Conservation (phyloP, 2,797 vertebrate species). For the Otolemur crassicaudatus region DNA sequence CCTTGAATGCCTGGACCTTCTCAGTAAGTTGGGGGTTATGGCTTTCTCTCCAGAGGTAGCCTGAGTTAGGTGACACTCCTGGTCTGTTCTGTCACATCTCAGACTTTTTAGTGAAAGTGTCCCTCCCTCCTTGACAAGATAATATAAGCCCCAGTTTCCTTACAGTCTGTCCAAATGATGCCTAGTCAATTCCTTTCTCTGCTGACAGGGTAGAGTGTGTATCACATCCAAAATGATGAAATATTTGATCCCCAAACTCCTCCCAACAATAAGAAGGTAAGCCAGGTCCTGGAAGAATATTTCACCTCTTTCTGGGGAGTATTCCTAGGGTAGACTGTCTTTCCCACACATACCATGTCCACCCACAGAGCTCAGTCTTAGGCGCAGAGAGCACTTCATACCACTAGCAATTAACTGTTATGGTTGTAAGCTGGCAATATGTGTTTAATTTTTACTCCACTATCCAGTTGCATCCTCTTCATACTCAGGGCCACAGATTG, state of each 20-base stretch:
- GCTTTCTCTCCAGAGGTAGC: not conserved
- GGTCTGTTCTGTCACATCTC: not conserved
- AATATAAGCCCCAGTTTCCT: constrained; percentile 18
- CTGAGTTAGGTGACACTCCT: not conserved
- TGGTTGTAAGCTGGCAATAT: not conserved
- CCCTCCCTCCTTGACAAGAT: not conserved
- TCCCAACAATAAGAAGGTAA: not conserved
- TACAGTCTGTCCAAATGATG: not conserved
- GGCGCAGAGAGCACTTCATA: not conserved
- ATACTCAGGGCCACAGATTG: not conserved
- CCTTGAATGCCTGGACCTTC: not conserved
- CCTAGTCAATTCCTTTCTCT: not conserved
- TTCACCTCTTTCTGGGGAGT: not conserved
- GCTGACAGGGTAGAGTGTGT: not conserved
- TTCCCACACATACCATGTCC: not conserved
- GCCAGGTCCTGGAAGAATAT: not conserved
- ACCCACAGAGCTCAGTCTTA: not conserved
- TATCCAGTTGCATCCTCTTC: not conserved
- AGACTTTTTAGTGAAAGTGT: not conserved
- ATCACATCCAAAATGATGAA: not conserved
- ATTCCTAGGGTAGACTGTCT: not conserved
- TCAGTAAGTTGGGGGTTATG: not conserved
- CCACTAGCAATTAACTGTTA: not conserved
- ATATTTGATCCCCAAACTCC: not conserved
- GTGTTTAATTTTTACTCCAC: not conserved